These are phyloP conservation scores for Allophyes oxyacanthae DNA, from an alignment of 2,888 invertebrate species.

Conservation along the genomic window DNA sequence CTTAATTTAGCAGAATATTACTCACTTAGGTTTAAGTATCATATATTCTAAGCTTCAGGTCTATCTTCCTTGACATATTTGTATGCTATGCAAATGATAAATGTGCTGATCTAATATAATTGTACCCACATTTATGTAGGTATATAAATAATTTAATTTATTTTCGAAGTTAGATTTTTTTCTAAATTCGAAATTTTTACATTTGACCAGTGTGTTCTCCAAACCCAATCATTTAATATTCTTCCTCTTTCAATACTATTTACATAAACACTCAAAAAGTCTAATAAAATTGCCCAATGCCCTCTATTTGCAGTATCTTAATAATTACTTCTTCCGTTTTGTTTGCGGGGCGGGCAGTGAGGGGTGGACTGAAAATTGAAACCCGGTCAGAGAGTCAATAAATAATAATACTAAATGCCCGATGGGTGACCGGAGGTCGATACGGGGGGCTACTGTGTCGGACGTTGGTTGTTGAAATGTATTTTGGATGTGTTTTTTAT, in stretches of 20 bases:
- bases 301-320: slow-evolving; percentile 86
- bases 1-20: neutral
- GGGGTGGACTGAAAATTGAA: slow-evolving; percentile 82
- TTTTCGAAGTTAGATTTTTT: too few species aligned
- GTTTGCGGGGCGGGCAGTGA: slow-evolving; percentile 72
- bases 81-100: too few species aligned
- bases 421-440: slow-evolving; percentile 76
- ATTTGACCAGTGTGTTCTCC: neutral
- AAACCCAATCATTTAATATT: slow-evolving; percentile 7
- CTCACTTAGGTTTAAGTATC: too few species aligned
- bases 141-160: too few species aligned
- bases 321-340: slow-evolving; percentile 88
- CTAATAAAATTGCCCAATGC: slow-evolving; percentile 74
- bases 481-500: slow-evolving; percentile 11
- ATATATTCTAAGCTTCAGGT: too few species aligned
- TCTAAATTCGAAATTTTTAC: too few species aligned
- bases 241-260: slow-evolving; percentile 34
- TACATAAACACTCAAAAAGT: slow-evolving; percentile 65
- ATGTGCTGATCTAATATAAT: too few species aligned
- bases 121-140: too few species aligned
- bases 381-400: slow-evolving; percentile 81
- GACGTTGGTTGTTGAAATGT: slow-evolving; percentile 39
- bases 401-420: slow-evolving; percentile 87
- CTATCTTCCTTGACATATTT: too few species aligned
- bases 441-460: slow-evolving; percentile 53